Evolutionary conservation across 2,113 vertebrate genomes (phyloP).

Genomic region (Aspidoscelis tigris): DNA sequence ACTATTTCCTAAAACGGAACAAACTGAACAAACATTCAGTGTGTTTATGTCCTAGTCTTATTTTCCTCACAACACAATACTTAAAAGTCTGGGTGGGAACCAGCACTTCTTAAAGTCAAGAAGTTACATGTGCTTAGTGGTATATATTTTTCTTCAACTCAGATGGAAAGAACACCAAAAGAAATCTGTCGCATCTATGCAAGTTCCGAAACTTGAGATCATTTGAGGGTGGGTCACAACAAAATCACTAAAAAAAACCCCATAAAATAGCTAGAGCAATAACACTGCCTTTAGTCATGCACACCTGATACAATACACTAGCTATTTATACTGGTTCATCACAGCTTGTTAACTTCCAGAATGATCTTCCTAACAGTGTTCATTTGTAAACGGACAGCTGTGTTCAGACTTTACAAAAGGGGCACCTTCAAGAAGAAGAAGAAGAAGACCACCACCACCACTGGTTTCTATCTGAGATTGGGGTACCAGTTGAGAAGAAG

Average conservation of each 20-base stretch:
- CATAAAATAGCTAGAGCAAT: too few relatives aligned
- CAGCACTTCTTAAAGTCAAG: background rate
- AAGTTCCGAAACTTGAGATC: background rate
- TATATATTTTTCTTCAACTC: background rate
- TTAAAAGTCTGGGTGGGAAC: background rate
- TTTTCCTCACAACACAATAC: background rate
- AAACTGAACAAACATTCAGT: background rate
- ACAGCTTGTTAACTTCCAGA: background rate
- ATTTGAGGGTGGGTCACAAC: too few relatives aligned
- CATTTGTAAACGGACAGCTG: too few relatives aligned
- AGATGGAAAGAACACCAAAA: background rate
- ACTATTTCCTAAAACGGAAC: background rate
- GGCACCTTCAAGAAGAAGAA: too few relatives aligned
- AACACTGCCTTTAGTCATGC: background rate
- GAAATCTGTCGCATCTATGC: background rate
- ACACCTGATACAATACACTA: background rate
- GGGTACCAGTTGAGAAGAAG: too few relatives aligned
- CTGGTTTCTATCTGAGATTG: too few relatives aligned
- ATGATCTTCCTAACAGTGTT: background rate
- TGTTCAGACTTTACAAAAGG: too few relatives aligned
- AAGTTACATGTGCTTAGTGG: background rate
- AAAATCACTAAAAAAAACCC: too few relatives aligned
- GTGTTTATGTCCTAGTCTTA: background rate
- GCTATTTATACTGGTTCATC: background rate
- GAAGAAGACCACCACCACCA: too few relatives aligned